Conservation (phyloP, 1,140 invertebrate species). For the Panulirus ornatus region DNA sequence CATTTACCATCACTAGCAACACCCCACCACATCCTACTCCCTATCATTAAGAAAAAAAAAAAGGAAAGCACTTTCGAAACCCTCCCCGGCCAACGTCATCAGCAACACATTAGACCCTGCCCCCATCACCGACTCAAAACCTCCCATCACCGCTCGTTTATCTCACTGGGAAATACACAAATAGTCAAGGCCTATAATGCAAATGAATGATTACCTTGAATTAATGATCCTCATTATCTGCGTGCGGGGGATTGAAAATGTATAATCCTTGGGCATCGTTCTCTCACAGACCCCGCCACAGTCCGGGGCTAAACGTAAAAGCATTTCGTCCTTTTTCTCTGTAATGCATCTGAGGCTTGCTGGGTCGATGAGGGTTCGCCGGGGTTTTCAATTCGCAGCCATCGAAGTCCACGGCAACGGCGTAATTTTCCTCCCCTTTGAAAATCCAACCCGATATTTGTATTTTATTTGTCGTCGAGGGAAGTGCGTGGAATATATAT, state of each 20-base stretch:
- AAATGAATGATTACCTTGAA: no score
- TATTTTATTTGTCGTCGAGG: neutral
- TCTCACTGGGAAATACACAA: no score
- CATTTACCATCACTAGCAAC: no score
- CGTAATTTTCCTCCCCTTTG: constrained; percentile 8
- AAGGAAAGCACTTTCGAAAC: no score
- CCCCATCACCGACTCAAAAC: no score
- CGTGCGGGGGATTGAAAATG: neutral
- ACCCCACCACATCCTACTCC: no score
- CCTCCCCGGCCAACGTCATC: no score
- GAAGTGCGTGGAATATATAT: neutral
- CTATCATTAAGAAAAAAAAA: no score
- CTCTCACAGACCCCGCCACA: neutral
- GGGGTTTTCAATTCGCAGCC: neutral
- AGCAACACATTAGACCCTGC: no score
- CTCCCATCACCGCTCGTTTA: no score
- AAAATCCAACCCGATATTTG: constrained; percentile 3
- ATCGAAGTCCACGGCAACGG: neutral
- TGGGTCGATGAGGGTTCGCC: neutral
- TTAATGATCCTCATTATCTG: neutral
- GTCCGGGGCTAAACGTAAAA: neutral
- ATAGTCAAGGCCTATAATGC: no score
- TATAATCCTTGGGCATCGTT: neutral
- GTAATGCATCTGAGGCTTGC: neutral
- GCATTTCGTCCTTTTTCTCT: neutral